Base-by-base conservation (phyloP, 2,888 invertebrate species). In the Panopea generosa region DNA sequence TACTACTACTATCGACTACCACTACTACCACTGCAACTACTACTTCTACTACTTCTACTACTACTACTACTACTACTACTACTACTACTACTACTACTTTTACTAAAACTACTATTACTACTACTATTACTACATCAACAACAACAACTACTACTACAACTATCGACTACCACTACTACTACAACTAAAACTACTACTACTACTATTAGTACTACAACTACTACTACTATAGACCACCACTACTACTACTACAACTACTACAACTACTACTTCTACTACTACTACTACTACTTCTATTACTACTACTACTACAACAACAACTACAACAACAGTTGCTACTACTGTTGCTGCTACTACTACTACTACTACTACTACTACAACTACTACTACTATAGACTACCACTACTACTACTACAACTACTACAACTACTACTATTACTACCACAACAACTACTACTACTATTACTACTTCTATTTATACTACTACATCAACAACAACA, bases 391-490 rank as follows among this genome's bases (percentile, higher is more conserved):
- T n/a, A n/a, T n/a, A n/a, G n/a, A n/a, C n/a, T n/a, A n/a, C n/a
- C n/a, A 56, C 56, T 27, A 33, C 26, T 18, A 57, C 66, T 59
- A 45, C 66, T 57, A 45, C 66, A 24, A 66, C 66, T 59, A 45
- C 66, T 45, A 43, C n/a, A n/a, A n/a, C n/a, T n/a, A n/a, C n/a
- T n/a, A n/a, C n/a, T n/a, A n/a, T n/a, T n/a, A n/a, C n/a, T n/a
- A n/a, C n/a, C n/a, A n/a, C n/a, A n/a, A n/a, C n/a, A n/a, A n/a
- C n/a, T n/a, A n/a, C n/a, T n/a, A n/a, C n/a, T n/a, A n/a, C n/a
- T n/a, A n/a, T n/a, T n/a, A n/a, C n/a, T n/a, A n/a, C n/a, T n/a
- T n/a, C 59, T 20, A 43, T 43, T 6, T 11, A 40, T 24, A 59
- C 20, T 38, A 26, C 43, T 20, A 38, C 40, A n/a, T 6, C 59